Evolutionary conservation across 2,888 invertebrate species (phyloP).

Genomic region (Labia minor): DNA sequence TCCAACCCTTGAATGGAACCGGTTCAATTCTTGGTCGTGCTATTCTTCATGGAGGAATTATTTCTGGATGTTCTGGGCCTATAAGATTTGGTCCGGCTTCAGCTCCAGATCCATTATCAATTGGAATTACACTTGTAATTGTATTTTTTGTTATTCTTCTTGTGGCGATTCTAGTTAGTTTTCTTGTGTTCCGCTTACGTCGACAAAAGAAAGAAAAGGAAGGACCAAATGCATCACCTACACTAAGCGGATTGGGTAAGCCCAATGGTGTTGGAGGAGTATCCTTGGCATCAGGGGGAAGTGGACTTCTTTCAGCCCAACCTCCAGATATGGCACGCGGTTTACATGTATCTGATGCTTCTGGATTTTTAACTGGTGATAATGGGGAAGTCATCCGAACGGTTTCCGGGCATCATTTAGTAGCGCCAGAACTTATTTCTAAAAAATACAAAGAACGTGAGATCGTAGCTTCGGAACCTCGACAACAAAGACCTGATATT

Average conservation of each 20-base stretch:
- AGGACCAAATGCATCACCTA: constrained; percentile 49
- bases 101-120: constrained; percentile 76
- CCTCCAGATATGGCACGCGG: constrained; percentile 44
- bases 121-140: constrained; percentile 86
- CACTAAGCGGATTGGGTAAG: constrained; percentile 63
- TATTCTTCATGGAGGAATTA: constrained; percentile 58
- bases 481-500: constrained; percentile 84
- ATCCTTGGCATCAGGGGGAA: constrained; percentile 57
- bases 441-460: constrained; percentile 84
- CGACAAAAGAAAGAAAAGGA: constrained; percentile 79
- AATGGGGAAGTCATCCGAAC: constrained; percentile 64
- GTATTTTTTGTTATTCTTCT: constrained; percentile 85
- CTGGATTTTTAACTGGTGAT: constrained; percentile 53
- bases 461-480: constrained; percentile 46
- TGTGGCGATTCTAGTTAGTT: constrained; percentile 79
- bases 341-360: constrained; percentile 34
- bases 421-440: constrained; percentile 74
- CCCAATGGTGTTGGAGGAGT: constrained; percentile 52
- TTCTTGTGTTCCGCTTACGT: constrained; percentile 80
- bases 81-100: constrained; percentile 66
- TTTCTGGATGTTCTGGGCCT: constrained; percentile 58
- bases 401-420: constrained; percentile 63
- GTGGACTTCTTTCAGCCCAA: constrained; percentile 45
- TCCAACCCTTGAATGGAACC: constrained; percentile 80
- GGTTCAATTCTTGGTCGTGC: constrained; percentile 69